Evolutionary conservation across 2,113 vertebrate genomes (phyloP).

Genomic region (Chionis minor): DNA sequence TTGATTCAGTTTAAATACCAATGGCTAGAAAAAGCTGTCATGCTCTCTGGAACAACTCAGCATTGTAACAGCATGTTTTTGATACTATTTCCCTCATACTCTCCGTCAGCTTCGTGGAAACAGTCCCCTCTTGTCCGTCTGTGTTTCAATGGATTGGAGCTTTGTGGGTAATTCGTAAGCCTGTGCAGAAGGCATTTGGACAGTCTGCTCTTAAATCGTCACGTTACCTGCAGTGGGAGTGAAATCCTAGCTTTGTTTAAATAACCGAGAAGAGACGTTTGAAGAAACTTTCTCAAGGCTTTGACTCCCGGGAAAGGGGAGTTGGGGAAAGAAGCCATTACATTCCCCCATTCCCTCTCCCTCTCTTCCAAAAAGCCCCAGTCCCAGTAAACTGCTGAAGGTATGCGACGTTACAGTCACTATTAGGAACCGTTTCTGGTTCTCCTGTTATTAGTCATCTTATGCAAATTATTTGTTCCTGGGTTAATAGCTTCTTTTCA

Average conservation of each 20-base stretch:
- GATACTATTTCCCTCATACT: not conserved
- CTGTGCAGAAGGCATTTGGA: not conserved
- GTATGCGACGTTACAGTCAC: not conserved
- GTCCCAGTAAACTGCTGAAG: not conserved
- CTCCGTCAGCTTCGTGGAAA: rapidly evolving
- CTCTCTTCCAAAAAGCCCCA: not conserved
- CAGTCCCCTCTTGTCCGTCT: not conserved
- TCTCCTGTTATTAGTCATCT: not conserved
- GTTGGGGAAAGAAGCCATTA: not conserved
- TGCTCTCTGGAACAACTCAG: not conserved
- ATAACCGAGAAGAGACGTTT: not conserved
- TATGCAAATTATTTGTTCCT: not conserved
- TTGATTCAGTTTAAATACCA: not conserved
- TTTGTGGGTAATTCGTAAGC: not conserved
- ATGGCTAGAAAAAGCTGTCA: not conserved
- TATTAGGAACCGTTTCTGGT: not conserved
- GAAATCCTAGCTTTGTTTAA: not conserved
- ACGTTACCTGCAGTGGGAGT: rapidly evolving
- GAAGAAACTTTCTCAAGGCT: not conserved
- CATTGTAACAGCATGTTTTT: not conserved
- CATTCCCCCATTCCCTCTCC: rapidly evolving
- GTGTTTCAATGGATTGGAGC: rapidly evolving
- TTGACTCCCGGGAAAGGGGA: not conserved
- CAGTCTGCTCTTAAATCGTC: not conserved
- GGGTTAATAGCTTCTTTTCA: not conserved